A percentile compares a stretch with the other conserved stretches of the same genome.
phyloP scores from a whole-genome alignment of 2,113 vertebrate genomes.

The Colistium nudipinnis region DNA sequence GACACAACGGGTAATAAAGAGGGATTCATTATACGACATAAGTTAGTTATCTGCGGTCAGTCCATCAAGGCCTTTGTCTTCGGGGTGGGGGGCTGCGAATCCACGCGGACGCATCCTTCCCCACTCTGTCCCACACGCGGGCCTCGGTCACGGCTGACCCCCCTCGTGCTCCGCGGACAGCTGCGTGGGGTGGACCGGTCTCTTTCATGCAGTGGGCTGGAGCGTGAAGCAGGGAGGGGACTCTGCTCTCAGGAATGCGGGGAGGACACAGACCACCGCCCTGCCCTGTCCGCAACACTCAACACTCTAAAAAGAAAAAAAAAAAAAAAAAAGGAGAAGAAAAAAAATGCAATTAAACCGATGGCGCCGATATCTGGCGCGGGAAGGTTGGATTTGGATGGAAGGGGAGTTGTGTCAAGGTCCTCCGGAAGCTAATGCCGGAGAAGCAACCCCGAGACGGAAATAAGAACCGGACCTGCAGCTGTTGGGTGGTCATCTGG shows the following conservation, averaged over 20 bases:
- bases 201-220: conserved; percentile 63
- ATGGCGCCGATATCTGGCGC: background rate
- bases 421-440: background rate
- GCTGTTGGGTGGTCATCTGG: background rate
- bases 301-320: too few relatives aligned
- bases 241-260: conserved; percentile 63
- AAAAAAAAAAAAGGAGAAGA: too few relatives aligned
- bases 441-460: background rate
- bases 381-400: background rate
- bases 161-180: conserved; percentile 34
- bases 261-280: conserved; percentile 24
- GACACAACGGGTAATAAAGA: background rate
- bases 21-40: background rate
- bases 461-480: background rate
- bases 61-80: background rate
- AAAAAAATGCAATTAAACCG: conserved; percentile 2
- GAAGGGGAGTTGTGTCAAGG: background rate
- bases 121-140: conserved; percentile 12
- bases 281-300: background rate
- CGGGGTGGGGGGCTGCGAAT: background rate
- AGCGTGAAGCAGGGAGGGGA: conserved; percentile 58
- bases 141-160: conserved; percentile 15
- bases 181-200: conserved; percentile 37
- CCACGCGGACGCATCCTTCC: conserved; percentile 23
- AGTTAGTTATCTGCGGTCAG: background rate